These are phyloP conservation scores for Drosophila prostipennis DNA, from an alignment of 2,888 invertebrate genomes.

Conservation along the genomic window DNA sequence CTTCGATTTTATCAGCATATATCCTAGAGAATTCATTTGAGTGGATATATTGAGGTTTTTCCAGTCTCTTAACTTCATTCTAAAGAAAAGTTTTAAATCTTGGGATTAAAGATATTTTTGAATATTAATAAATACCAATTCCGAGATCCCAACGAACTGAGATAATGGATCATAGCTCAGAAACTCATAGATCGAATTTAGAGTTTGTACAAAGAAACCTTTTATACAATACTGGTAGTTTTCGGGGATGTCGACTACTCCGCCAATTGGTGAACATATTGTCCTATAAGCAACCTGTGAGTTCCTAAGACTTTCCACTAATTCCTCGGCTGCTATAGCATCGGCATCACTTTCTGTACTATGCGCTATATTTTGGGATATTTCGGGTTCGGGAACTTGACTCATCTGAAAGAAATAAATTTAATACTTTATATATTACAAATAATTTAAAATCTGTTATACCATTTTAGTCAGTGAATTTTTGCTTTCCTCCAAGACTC, in stretches of 20 bases:
- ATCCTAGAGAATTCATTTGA: slow-evolving; percentile 14
- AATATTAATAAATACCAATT: slow-evolving; percentile 5
- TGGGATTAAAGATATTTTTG: no score
- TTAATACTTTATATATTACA: background rate
- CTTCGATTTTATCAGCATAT: slow-evolving; percentile 21
- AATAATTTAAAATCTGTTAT: background rate
- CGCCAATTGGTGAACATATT: slow-evolving; percentile 13
- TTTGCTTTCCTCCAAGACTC: slow-evolving; percentile 40
- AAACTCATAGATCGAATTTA: slow-evolving; percentile 15
- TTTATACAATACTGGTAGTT: slow-evolving; percentile 27
- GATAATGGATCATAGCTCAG: slow-evolving; percentile 25
- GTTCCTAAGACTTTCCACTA: slow-evolving; percentile 8
- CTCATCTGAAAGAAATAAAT: slow-evolving; percentile 6
- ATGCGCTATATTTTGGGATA: no score
- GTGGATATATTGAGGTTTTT: slow-evolving; percentile 5
- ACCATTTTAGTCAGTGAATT: slow-evolving; percentile 38
- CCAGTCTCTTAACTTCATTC: slow-evolving; percentile 10
- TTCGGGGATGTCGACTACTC: slow-evolving; percentile 3
- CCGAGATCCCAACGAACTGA: slow-evolving; percentile 18
- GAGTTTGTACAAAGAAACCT: slow-evolving; percentile 26
- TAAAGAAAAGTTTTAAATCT: background rate
- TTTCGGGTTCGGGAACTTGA: background rate
- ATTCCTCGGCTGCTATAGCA: slow-evolving; percentile 1
- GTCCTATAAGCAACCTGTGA: slow-evolving; percentile 25
- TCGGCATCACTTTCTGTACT: background rate